These are phyloP conservation scores for Hydrocynus forskahlii DNA, from an alignment of 2,797 vertebrate genomes.

Conservation along the genomic window DNA sequence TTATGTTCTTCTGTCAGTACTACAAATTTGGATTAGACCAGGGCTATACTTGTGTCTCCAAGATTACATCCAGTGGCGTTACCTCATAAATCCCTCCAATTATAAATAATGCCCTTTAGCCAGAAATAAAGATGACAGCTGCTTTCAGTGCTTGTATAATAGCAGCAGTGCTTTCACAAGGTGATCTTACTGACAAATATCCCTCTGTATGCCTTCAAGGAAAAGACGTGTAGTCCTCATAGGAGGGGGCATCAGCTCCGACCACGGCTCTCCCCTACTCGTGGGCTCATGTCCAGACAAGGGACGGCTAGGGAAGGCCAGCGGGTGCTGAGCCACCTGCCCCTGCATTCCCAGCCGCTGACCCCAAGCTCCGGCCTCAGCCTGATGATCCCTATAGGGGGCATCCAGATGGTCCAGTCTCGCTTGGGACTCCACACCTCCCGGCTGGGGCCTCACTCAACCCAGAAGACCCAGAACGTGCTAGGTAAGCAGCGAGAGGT, in stretches of 20 bases:
- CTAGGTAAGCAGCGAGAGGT: constrained; percentile 3
- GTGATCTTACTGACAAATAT: constrained; percentile 37
- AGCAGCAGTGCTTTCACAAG: constrained; percentile 9
- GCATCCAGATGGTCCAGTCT: constrained; percentile 89
- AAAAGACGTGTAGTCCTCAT: constrained; percentile 48
- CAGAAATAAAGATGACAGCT: constrained; percentile 39
- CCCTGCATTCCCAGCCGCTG: constrained; percentile 90
- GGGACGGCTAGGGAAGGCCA: constrained; percentile 65
- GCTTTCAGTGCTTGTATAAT: constrained; percentile 10
- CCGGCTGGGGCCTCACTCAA: constrained; percentile 61
- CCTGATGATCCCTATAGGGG: constrained; percentile 87
- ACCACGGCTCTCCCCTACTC: constrained; percentile 13
- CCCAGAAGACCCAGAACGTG: constrained; percentile 22
- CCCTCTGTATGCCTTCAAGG: constrained; percentile 48
- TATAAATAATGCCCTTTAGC: constrained; percentile 31
- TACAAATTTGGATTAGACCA: constrained; percentile 61
- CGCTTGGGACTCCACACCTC: constrained; percentile 74
- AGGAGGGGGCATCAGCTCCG: constrained; percentile 37
- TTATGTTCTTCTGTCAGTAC: constrained; percentile 67
- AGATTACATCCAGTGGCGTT: constrained; percentile 59
- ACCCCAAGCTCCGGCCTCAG: constrained; percentile 68
- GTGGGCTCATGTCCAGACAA: constrained; percentile 52
- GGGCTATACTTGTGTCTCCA: constrained; percentile 59
- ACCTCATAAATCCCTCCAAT: constrained; percentile 21
- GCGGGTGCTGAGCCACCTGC: constrained; percentile 91